Evolutionary conservation across 2,888 invertebrate genomes (phyloP).

Genomic region (Tupiocoris notatus): DNA sequence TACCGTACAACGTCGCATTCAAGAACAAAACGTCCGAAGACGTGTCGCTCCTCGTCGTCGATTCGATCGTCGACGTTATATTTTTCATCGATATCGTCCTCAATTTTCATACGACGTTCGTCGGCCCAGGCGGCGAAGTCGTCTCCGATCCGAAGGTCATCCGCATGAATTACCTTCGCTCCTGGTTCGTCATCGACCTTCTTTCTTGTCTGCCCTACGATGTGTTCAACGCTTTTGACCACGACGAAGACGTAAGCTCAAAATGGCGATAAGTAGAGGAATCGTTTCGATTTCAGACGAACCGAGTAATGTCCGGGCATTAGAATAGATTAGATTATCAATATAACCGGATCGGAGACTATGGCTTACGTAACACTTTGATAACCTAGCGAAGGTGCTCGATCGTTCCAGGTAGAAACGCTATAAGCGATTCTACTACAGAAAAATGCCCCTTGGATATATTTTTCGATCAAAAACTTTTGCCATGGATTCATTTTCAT

Average conservation of each 20-base stretch:
- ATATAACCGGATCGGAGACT: too few species aligned
- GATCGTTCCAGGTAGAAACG: too few species aligned
- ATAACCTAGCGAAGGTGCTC: too few species aligned
- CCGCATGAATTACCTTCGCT: conserved; percentile 97
- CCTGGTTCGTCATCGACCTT: conserved; percentile 99
- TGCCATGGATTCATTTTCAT: too few species aligned
- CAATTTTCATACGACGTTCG: conserved; percentile 99
- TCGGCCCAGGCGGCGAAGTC: conserved; percentile 93
- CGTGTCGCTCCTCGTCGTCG: conserved; percentile 89
- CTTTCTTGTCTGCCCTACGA: conserved; percentile 99
- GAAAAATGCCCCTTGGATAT: too few species aligned
- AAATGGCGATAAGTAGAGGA: too few species aligned
- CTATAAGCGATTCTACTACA: too few species aligned
- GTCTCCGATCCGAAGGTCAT: conserved; percentile 98
- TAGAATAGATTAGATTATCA: too few species aligned
- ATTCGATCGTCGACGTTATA: conserved; percentile 98
- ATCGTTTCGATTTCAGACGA: too few species aligned
- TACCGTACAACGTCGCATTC: conserved; percentile 99
- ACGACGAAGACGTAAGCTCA: conserved; percentile 87
- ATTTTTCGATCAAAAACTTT: too few species aligned
- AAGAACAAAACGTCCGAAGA: conserved; percentile 98
- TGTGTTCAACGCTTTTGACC: conserved; percentile 99
- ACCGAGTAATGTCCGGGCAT: too few species aligned
- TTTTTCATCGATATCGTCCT: conserved; percentile 99
- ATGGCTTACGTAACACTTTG: too few species aligned